A percentile compares a stretch with the other conserved stretches of the same genome.
Conservation (phyloP, 1,140 invertebrate genomes). For the Bombus breviceps region DNA sequence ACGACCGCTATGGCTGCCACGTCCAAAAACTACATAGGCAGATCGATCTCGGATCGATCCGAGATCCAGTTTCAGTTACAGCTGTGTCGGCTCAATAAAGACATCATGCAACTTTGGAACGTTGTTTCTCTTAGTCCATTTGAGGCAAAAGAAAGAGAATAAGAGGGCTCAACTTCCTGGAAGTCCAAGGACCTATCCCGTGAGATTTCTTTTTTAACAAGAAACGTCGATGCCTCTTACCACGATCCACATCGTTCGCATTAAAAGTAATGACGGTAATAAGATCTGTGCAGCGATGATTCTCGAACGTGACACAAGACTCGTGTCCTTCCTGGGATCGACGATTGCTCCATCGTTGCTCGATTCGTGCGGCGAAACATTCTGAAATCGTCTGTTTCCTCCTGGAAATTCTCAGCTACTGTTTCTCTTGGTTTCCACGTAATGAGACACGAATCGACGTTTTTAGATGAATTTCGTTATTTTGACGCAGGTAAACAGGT, state of each 20-base stretch:
- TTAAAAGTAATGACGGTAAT: slow-evolving; percentile 14
- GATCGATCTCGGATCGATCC: slow-evolving; percentile 15
- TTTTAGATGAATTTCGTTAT: background rate
- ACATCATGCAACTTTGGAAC: background rate
- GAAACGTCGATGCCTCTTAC: background rate
- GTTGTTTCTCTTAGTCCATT: background rate
- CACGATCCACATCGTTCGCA: background rate
- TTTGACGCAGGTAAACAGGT: no score
- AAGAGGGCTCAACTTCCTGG: background rate
- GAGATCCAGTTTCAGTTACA: background rate
- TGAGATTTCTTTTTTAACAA: slow-evolving; percentile 15
- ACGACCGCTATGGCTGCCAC: background rate
- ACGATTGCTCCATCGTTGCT: background rate
- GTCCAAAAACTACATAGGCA: background rate
- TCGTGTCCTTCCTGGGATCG: background rate
- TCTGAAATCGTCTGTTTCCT: background rate
- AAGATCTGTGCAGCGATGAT: background rate
- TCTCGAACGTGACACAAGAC: background rate
- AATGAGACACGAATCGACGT: background rate
- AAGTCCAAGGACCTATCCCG: background rate
- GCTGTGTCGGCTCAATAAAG: slow-evolving; percentile 3
- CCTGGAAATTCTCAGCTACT: background rate
- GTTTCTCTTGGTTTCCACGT: background rate
- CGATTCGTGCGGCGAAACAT: background rate
- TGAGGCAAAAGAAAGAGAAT: background rate